Conservation (phyloP, 2,888 invertebrate species). For the Melanotus villosus region DNA sequence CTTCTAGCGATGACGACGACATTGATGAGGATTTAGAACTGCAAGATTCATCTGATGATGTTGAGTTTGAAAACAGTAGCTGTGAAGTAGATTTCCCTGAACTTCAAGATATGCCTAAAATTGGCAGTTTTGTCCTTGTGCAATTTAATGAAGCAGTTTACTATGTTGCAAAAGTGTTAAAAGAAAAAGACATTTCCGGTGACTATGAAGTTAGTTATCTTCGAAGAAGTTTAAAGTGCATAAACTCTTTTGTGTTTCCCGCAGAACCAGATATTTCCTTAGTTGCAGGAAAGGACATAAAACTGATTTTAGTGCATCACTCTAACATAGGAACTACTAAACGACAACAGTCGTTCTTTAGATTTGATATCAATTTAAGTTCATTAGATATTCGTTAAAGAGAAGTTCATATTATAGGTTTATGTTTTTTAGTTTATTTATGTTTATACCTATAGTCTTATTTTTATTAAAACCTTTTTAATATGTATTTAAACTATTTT, state of each 20-base stretch:
- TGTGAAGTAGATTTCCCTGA: neutral
- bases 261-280: constrained; percentile 32
- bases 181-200: neutral
- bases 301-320: constrained; percentile 36
- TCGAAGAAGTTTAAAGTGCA: constrained; percentile 18
- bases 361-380: constrained; percentile 5
- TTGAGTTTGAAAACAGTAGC: neutral
- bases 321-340: constrained; percentile 20
- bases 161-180: neutral
- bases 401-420: neutral
- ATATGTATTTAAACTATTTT: neutral
- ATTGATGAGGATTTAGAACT: no score
- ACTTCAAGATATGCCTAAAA: neutral
- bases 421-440: no score
- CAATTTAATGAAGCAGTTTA: neutral
- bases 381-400: neutral
- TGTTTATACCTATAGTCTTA: neutral
- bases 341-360: neutral
- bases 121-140: neutral
- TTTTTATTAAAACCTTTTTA: neutral
- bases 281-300: constrained; percentile 29
- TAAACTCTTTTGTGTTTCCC: constrained; percentile 37
- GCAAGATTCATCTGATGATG: constrained; percentile 2
- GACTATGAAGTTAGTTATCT: constrained; percentile 1
- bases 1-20: neutral